Evolutionary conservation across 2,113 vertebrate species (phyloP), one percentile per base, ranked within the genome.

Genomic region (Prochilodus magdalenae): DNA sequence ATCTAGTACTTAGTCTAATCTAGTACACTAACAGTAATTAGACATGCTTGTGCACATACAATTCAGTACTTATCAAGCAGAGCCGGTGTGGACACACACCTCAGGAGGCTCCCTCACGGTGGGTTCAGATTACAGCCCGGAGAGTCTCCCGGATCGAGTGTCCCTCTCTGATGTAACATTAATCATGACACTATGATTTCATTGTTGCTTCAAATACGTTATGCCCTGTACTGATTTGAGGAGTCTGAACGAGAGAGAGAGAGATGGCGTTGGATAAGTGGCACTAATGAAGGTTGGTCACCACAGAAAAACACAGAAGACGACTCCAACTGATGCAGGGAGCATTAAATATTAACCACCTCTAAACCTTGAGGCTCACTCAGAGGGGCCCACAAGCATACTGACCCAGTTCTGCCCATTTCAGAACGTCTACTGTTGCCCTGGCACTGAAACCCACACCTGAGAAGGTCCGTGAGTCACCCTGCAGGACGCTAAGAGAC

Each of bases 271-370:
- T 36, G 5, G 16, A 36, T 2, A 55, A 72, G 26, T 36, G 44
- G 12, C 7, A 49, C 4, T n/a, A 66, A 73, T 51, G 44, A 29
- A 51, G 40, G 29, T 51, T 77, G 30, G 87, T 90, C 87, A 89
- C 84, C 86, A 88, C 87, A 87, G 80, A 78, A 83, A 27, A 27
- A n/a, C n/a, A n/a, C n/a, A n/a, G 79, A 73, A 86, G 79, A 59
- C 71, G 81, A 82, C 73, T 47, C 62, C 73, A 77, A 84, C 76
- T 75, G 82, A 65, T 76, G 70, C 81, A 86, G 53, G 53, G 5
- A 22, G 53, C 53, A 55, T 94, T 93, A 92, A 92, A 91, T 89
- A 92, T 93, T 91, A 89, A 92, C 63, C 84, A 82, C n/a, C 80
- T 49, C 74, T 86, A 84, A 84, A 79, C 83, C n/a, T 20, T 81